phyloP scores from a whole-genome alignment of 92 coral and sea anemone genomes.

The Paramuricea clavata region DNA sequence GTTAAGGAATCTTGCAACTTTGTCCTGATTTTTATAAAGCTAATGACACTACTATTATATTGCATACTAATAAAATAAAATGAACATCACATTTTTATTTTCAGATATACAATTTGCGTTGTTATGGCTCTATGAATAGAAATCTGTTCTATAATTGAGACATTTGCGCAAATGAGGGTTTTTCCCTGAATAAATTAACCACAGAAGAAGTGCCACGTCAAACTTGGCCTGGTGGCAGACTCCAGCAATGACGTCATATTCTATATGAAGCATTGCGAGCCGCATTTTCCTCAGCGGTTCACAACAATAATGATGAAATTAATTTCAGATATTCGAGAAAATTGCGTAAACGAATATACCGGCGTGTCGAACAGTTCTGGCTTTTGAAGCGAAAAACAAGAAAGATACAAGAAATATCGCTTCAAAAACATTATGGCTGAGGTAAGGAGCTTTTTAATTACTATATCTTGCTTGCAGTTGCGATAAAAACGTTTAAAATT shows the following conservation, averaged over 20 bases:
- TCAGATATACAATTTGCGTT: too few relatives aligned
- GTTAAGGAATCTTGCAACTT: too few relatives aligned
- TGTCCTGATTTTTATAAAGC: too few relatives aligned
- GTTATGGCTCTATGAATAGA: background rate
- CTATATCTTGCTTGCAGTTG: background rate
- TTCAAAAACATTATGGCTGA: background rate
- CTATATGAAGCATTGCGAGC: slow-evolving; percentile 19
- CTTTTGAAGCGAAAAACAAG: background rate
- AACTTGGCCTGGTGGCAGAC: slow-evolving; percentile 29
- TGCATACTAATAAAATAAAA: too few relatives aligned
- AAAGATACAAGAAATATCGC: background rate
- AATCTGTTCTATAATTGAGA: background rate
- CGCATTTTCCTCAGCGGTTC: slow-evolving; percentile 27
- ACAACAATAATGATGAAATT: background rate
- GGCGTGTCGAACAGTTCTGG: background rate
- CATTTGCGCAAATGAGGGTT: background rate
- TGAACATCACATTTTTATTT: background rate
- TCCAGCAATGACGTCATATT: background rate
- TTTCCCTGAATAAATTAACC: background rate
- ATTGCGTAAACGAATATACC: background rate
- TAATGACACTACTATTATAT: too few relatives aligned
- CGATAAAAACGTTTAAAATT: background rate
- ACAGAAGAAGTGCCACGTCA: slow-evolving; percentile 21
- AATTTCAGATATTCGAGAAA: background rate
- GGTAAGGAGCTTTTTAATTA: background rate